These are phyloP conservation scores for Trichonephila inaurata DNA, from an alignment of 1,140 invertebrate genomes.

Conservation along the genomic window DNA sequence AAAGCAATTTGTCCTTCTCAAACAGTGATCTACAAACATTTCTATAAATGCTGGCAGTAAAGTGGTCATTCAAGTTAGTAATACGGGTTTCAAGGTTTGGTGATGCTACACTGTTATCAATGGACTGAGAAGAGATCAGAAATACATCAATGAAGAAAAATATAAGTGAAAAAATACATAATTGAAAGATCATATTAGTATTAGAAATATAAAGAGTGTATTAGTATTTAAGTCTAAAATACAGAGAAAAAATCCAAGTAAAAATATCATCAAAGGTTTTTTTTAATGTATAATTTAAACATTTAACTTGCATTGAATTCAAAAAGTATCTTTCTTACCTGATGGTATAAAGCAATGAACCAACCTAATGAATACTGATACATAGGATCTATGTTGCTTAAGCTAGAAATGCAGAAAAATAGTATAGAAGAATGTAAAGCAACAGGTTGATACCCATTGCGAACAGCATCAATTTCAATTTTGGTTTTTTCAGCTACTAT, in stretches of 20 bases:
- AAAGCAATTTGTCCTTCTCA: constrained; percentile 83
- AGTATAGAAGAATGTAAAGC: constrained; percentile 93
- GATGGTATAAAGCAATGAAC: constrained; percentile 80
- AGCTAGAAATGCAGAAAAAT: constrained; percentile 94
- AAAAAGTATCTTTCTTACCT: constrained; percentile 42
- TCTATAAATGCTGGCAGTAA: constrained; percentile 82
- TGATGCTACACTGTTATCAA: constrained; percentile 82
- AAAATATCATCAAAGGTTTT: neutral
- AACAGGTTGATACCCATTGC: constrained; percentile 92
- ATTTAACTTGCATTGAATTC: neutral
- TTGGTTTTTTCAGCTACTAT: constrained; percentile 84
- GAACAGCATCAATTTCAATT: constrained; percentile 89
- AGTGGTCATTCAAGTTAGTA: constrained; percentile 81
- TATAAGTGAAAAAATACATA: no score
- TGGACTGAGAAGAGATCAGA: constrained; percentile 80
- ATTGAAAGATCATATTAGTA: neutral
- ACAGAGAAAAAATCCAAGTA: neutral
- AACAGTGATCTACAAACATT: constrained; percentile 83
- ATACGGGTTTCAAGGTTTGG: constrained; percentile 81
- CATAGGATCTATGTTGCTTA: constrained; percentile 97
- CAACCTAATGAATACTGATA: constrained; percentile 89
- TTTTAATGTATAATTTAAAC: neutral
- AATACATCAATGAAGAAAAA: neutral
- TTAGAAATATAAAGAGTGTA: neutral
- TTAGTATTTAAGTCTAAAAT: no score